Percentiles rank a stretch among this genome's conserved stretches.
These are phyloP conservation scores for Hippoglossus stenolepis DNA, from an alignment of 2,113 vertebrate genomes.

Conservation along the genomic window DNA sequence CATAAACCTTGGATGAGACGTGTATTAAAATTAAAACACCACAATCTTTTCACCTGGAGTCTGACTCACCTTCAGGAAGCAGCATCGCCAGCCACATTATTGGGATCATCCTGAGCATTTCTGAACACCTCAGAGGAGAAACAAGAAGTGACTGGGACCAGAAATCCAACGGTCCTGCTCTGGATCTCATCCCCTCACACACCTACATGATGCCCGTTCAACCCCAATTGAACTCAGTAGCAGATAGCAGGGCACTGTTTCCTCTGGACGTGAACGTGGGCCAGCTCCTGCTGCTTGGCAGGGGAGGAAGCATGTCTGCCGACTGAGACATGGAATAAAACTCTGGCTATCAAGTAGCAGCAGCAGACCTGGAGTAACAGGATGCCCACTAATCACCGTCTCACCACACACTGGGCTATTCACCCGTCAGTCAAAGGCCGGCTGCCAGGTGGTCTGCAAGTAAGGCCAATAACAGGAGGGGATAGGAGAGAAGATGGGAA, in stretches of 20 bases:
- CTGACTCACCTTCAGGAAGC: slow-evolving; percentile 76
- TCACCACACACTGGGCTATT: slow-evolving; percentile 67
- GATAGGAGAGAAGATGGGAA: background rate
- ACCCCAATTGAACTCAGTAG: slow-evolving; percentile 71
- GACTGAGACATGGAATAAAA: slow-evolving; percentile 73
- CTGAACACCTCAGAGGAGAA: slow-evolving; percentile 15
- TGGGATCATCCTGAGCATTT: slow-evolving; percentile 59
- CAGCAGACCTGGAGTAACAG: slow-evolving; percentile 75
- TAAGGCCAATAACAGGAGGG: background rate
- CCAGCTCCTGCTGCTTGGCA: slow-evolving; percentile 62
- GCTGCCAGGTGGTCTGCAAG: slow-evolving; percentile 51
- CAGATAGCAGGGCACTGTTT: slow-evolving; percentile 52
- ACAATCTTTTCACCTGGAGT: background rate
- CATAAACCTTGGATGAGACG: background rate
- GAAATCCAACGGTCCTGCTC: slow-evolving; percentile 15
- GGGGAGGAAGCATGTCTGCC: slow-evolving; percentile 55
- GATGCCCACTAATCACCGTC: slow-evolving; percentile 71
- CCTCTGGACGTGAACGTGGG: slow-evolving; percentile 32
- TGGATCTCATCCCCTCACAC: slow-evolving; percentile 33
- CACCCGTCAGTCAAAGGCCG: slow-evolving; percentile 70
- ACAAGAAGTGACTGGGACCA: background rate
- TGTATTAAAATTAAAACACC: background rate
- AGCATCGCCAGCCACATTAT: slow-evolving; percentile 69
- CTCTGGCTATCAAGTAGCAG: slow-evolving; percentile 80
- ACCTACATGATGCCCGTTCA: slow-evolving; percentile 63